Evolutionary conservation across 2,797 vertebrate species (phyloP).

Genomic region (Sebastes matsubarae): DNA sequence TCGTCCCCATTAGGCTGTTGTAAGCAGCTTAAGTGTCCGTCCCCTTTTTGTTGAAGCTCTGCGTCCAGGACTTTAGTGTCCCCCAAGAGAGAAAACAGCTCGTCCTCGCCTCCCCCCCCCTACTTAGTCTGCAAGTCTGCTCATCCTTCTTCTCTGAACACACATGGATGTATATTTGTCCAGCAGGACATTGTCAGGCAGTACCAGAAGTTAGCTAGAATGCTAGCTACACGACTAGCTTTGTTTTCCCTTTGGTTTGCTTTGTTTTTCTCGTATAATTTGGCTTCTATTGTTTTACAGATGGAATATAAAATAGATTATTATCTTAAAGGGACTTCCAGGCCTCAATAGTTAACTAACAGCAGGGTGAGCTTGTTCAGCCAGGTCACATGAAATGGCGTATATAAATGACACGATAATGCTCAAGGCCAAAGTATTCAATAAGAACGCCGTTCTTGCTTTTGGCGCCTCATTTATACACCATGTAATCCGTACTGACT

Average conservation of each 20-base stretch:
- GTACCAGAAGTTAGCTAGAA: neutral
- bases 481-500: rapidly evolving
- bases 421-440: too few species aligned
- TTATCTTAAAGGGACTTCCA: too few species aligned
- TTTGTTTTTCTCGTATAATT: neutral
- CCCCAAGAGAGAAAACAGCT: constrained; percentile 7
- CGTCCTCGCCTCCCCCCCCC: neutral
- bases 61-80: constrained; percentile 28
- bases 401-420: too few species aligned
- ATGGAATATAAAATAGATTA: neutral
- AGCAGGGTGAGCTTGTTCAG: too few species aligned
- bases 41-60: constrained; percentile 37
- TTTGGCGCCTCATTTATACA: too few species aligned
- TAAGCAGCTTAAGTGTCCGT: constrained; percentile 58
- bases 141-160: neutral
- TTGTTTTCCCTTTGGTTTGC: neutral
- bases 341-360: neutral
- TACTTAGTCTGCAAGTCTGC: neutral
- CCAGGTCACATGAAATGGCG: too few species aligned
- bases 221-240: neutral
- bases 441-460: too few species aligned
- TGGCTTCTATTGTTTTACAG: neutral
- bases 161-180: neutral
- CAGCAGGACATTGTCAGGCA: neutral
- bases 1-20: constrained; percentile 37